Conservation (phyloP, 2,113 vertebrate genomes). For the Mola mola region DNA sequence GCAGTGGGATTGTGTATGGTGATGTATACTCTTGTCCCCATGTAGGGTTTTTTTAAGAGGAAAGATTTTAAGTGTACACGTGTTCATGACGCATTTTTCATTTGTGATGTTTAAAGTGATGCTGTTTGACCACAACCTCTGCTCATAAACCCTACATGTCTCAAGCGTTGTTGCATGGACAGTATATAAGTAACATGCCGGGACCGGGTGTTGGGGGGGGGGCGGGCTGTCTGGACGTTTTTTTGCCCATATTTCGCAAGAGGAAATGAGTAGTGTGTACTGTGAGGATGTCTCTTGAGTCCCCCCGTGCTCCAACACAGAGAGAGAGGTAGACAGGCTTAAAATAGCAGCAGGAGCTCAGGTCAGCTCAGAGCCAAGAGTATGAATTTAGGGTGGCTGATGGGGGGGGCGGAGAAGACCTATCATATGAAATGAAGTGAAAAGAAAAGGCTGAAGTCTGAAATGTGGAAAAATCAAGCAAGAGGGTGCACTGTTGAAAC, state of each 20-base stretch:
- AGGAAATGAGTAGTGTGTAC: conserved; percentile 67
- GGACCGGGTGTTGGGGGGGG: conserved; percentile 1
- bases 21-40: no score
- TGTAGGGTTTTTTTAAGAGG: no score
- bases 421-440: conserved; percentile 25
- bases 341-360: conserved; percentile 64
- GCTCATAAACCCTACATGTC: conserved; percentile 34
- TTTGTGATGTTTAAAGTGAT: conserved; percentile 2
- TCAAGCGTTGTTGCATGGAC: conserved; percentile 44
- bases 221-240: conserved; percentile 55
- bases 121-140: neutral
- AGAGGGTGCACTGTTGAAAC: conserved; percentile 2
- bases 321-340: conserved; percentile 59
- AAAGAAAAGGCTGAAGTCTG: conserved; percentile 8
- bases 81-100: neutral
- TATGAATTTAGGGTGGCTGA: conserved; percentile 33
- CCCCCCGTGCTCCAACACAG: conserved; percentile 41
- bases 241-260: conserved; percentile 73
- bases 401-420: neutral
- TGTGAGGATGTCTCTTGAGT: conserved; percentile 59
- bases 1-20: no score
- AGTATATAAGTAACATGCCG: conserved; percentile 49
- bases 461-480: neutral
- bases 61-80: no score
- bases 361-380: conserved; percentile 53